Base-by-base conservation (phyloP, 2,113 vertebrate genomes). In the Zosterops japonicus region DNA sequence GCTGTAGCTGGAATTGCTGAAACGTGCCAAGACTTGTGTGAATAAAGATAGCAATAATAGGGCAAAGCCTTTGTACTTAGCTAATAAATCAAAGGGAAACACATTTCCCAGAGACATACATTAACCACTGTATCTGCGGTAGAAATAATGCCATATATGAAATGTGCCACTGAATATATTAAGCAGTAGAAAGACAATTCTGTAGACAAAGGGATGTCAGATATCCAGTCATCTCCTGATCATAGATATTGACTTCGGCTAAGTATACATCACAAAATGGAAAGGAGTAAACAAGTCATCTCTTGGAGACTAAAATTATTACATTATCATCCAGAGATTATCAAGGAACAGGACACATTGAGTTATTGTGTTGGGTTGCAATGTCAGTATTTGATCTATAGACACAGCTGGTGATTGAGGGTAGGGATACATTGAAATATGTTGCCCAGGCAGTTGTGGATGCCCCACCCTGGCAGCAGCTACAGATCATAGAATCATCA, bases 61-160 rank as follows among this genome's bases (percentile, higher is more conserved):
- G 77, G 88, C 70, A 93, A 90, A 94, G 60, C 10, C 47, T 84
- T 81, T 65, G 33, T 4, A 11, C 12, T 83, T 79, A 83, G 75
- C 79, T 91, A 89, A 84, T 94, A 90, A 95, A 94, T 97, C 94
- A 96, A 89, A 92, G 28, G 28, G 59, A 93, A 95, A 93, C 36
- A 50, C 33, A 83, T 46, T 72, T 96, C 77, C 22, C 42, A 83
- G 74, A 61, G 27, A 78, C 74, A 63, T 35, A 42, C 52, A 89
- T 85, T 83, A 95, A 55, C 50, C 75, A 55, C 63, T 87, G 65
- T 92, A 75, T 89, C 55, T 52, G 17, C 64, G 49, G 47, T 87
- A 50, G 59, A 67, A 91, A 84, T 80, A 90, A 72, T 61, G 46
- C 25, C 50, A 29, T 72, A 71, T 81, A 90, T 77, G 24, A 94